Evolutionary conservation across 2,888 invertebrate genomes (phyloP), one percentile per base, ranked within the genome.

Genomic region (Drosophila austrosaltans): DNA sequence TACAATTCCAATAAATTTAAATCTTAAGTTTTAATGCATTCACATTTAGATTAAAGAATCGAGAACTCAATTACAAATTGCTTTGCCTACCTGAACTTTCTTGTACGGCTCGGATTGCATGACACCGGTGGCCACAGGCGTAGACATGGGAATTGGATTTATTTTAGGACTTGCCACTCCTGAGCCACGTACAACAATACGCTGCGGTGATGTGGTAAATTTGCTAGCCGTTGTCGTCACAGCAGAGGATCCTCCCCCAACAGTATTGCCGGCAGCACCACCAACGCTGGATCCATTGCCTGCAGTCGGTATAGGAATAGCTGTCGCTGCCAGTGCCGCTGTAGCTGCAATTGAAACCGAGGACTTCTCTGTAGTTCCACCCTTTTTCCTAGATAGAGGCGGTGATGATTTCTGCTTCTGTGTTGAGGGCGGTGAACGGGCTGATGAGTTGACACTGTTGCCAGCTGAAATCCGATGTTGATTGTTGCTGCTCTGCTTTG

Each of bases 91-190:
- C 88, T 89, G 88, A 56, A 90, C 87, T 68, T 87, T 86, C 63
- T 84, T 86, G 63, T 85, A 89, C 7, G 88, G 87, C 67, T 87
- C 90, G 25, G 89, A 79, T 56, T 78, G 82, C 42, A 77, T 71
- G 30, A 81, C 72, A 4, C 80, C 81, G 2, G 77, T 70, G 54
- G 75, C 72, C 54, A 79, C 66, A 3, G 80, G 69, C 42, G 82
- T 44, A 28, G 79, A 72, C 42, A 76, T 66, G 64, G 72, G 68
- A 63, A 58, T 70, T 64, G 79, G 2, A 39, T 39, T 57, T 0
- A 40, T 10, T 8, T 25, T 70, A 36, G 44, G 12, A 7, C 10
- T n/a, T 7, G 16, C 12, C 4, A 48, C 28, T 1, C 44, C 6
- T 1, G 59, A 25, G 20, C 56, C 66, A 8, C 72, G 77, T 32